phyloP scores from a whole-genome alignment of 2,888 invertebrate species.

The Drosophila incognita region DNA sequence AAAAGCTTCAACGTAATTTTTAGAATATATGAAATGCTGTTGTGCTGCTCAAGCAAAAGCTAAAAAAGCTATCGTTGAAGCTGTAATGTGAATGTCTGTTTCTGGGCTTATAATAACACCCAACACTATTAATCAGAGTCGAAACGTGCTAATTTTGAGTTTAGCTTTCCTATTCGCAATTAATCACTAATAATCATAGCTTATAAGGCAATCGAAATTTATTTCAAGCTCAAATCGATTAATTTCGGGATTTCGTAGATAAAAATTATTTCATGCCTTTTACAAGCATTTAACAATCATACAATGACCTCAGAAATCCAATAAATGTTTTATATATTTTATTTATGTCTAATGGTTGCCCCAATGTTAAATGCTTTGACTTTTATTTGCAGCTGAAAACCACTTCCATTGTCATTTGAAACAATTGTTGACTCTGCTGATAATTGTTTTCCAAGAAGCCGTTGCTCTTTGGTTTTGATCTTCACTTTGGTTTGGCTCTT shows the following conservation, averaged over 20 bases:
- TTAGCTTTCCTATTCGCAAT: not conserved
- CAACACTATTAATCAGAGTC: not conserved
- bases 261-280: not conserved
- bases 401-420: conserved; percentile 30
- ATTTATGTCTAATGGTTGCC: not conserved
- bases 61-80: not conserved
- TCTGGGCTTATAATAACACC: not conserved
- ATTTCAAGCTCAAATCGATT: not conserved
- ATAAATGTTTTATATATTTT: conserved; percentile 1
- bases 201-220: not conserved
- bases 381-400: not conserved
- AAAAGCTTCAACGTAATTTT: not conserved
- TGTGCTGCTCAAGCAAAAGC: not conserved
- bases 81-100: not conserved
- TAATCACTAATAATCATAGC: not conserved
- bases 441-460: conserved; percentile 21
- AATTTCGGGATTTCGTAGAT: not conserved
- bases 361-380: conserved; percentile 13
- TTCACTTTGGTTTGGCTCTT: too few species aligned
- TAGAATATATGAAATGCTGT: not conserved
- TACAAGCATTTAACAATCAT: not conserved
- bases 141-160: conserved; percentile 3
- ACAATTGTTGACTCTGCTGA: conserved; percentile 26
- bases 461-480: not conserved
- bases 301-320: not conserved